Percentiles rank a stretch among this genome's conserved stretches.
Conservation (phyloP, 2,113 vertebrate species). For the Pleuronectes platessa region DNA sequence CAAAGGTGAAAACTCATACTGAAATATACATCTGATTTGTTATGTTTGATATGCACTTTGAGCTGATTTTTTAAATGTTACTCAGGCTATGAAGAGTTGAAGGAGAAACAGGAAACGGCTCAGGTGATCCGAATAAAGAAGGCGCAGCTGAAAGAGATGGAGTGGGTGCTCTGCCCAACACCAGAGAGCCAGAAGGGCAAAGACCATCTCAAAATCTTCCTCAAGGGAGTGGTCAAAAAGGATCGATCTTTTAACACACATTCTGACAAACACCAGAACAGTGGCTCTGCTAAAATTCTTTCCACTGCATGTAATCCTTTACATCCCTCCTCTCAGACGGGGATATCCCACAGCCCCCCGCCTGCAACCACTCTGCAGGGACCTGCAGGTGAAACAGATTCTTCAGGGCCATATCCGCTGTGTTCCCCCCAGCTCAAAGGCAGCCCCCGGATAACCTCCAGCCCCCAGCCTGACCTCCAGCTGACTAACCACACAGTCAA, state of each 20-base stretch:
- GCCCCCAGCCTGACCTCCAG: conserved; percentile 78
- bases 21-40: too few species aligned
- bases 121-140: conserved; percentile 85
- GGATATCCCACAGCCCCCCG: background rate
- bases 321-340: conserved; percentile 76
- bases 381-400: conserved; percentile 74
- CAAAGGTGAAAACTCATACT: conserved; percentile 83
- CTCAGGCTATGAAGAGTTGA: conserved; percentile 88
- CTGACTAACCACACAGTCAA: conserved; percentile 78
- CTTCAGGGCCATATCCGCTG: conserved; percentile 68
- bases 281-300: conserved; percentile 71
- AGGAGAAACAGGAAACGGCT: conserved; percentile 83
- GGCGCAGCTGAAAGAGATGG: conserved; percentile 82
- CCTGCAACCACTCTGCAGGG: conserved; percentile 58
- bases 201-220: conserved; percentile 90
- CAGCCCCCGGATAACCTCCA: conserved; percentile 80
- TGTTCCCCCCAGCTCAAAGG: conserved; percentile 65
- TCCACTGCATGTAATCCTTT: conserved; percentile 59
- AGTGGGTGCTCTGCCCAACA: conserved; percentile 22
- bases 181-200: conserved; percentile 84
- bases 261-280: conserved; percentile 50
- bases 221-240: conserved; percentile 94
- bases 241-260: conserved; percentile 80
- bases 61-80: conserved; percentile 27
- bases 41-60: background rate